Conservation (phyloP, 2,113 vertebrate genomes). For the Embiotoca jacksoni region DNA sequence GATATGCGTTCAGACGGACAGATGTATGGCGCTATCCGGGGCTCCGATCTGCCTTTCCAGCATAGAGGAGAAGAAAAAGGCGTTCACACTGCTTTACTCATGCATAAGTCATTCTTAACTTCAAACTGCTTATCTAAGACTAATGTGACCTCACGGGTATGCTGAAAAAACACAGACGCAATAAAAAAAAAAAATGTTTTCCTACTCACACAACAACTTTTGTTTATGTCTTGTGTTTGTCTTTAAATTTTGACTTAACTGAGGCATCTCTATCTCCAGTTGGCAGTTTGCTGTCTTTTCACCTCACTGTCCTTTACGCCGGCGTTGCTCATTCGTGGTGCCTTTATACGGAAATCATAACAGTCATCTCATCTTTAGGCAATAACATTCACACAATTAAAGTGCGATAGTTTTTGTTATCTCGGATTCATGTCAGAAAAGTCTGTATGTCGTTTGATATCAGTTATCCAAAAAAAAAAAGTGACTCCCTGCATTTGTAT, state of each 20-base stretch:
- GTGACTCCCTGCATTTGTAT: constrained; percentile 16
- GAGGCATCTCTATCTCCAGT: neutral
- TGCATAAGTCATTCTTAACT: constrained; percentile 31
- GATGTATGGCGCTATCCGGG: constrained; percentile 51
- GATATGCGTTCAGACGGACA: constrained; percentile 59
- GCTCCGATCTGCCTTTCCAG: constrained; percentile 67
- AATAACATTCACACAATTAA: neutral
- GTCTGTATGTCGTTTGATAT: neutral
- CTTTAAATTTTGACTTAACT: neutral
- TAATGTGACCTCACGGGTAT: neutral
- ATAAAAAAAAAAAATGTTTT: neutral
- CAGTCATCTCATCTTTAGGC: constrained; percentile 1
- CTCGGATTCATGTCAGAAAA: neutral
- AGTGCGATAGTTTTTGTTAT: neutral
- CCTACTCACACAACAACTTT: neutral
- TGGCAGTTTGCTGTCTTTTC: constrained; percentile 2
- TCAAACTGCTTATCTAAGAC: neutral
- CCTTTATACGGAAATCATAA: neutral
- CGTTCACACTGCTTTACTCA: constrained; percentile 36
- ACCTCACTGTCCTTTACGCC: constrained; percentile 10
- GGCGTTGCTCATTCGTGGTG: neutral
- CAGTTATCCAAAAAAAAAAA: constrained; percentile 18
- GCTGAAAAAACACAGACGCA: neutral
- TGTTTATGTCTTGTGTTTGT: neutral
- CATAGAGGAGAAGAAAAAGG: constrained; percentile 8